Evolutionary conservation across 1,140 invertebrate genomes (phyloP).

Genomic region (Polyergus mexicanus): DNA sequence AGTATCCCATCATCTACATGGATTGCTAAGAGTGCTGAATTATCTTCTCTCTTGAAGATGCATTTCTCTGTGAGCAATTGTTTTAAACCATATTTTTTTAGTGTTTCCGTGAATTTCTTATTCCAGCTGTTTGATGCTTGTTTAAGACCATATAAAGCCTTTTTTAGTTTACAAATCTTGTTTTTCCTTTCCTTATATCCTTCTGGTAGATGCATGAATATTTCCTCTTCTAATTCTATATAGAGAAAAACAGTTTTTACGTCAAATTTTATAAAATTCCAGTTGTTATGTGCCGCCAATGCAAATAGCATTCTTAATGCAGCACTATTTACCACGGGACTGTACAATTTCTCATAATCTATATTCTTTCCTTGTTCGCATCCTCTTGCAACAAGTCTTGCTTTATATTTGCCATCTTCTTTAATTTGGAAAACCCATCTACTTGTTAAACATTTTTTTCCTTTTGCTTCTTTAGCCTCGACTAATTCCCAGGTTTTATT

Average conservation of each 20-base stretch:
- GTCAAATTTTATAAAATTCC: constrained; percentile 73
- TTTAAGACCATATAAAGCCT: constrained; percentile 36
- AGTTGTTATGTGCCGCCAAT: constrained; percentile 62
- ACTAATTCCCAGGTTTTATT: too few species aligned
- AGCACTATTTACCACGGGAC: constrained; percentile 23
- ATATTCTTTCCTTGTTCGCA: constrained; percentile 60
- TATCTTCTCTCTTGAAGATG: constrained; percentile 17
- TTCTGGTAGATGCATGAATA: constrained; percentile 53
- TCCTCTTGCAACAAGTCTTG: constrained; percentile 44
- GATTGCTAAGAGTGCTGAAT: neutral
- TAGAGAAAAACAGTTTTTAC: constrained; percentile 58
- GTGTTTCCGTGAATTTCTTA: constrained; percentile 5
- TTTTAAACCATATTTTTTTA: constrained; percentile 12
- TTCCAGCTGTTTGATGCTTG: constrained; percentile 40
- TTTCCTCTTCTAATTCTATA: constrained; percentile 32
- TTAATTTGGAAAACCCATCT: constrained; percentile 35
- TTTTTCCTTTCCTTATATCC: neutral
- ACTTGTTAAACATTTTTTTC: neutral
- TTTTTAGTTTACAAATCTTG: constrained; percentile 10
- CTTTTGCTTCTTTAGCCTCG: too few species aligned
- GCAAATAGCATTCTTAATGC: constrained; percentile 74
- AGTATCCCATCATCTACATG: constrained; percentile 24
- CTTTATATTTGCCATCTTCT: constrained; percentile 19
- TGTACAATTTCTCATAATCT: constrained; percentile 7
- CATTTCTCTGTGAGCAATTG: constrained; percentile 3